A percentile compares a stretch with the other conserved stretches of the same genome.
Evolutionary conservation across 2,888 invertebrate species (phyloP).

Genomic region (Rotaria sp.): DNA sequence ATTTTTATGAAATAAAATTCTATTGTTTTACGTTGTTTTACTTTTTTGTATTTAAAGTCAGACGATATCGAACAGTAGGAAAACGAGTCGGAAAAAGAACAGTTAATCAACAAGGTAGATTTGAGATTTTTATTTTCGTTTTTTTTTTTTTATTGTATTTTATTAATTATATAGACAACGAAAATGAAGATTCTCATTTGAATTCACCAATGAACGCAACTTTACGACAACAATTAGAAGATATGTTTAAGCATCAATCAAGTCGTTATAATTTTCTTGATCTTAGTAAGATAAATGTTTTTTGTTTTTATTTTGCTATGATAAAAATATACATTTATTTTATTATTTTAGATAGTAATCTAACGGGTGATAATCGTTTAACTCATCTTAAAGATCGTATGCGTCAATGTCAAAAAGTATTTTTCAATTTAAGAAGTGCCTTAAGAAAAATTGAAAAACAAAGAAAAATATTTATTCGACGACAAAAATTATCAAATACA

Average conservation of each 20-base stretch:
- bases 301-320: neutral
- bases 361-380: neutral
- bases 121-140: neutral
- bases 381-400: neutral
- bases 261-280: conserved; percentile 20
- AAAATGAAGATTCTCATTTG: conserved; percentile 6
- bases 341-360: neutral
- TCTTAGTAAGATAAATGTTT: neutral
- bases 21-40: no score
- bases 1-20: no score
- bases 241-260: neutral
- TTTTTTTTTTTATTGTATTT: neutral
- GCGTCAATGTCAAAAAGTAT: conserved; percentile 13
- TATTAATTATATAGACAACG: neutral
- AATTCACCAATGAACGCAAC: neutral
- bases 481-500: neutral
- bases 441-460: conserved; percentile 17
- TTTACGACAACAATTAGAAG: neutral
- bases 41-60: neutral
- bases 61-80: neutral
- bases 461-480: neutral
- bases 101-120: neutral
- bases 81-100: neutral
- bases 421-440: neutral
- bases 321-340: neutral